These are phyloP conservation scores for Cephus rjabovi DNA, from an alignment of 2,888 invertebrate species.

Conservation along the genomic window DNA sequence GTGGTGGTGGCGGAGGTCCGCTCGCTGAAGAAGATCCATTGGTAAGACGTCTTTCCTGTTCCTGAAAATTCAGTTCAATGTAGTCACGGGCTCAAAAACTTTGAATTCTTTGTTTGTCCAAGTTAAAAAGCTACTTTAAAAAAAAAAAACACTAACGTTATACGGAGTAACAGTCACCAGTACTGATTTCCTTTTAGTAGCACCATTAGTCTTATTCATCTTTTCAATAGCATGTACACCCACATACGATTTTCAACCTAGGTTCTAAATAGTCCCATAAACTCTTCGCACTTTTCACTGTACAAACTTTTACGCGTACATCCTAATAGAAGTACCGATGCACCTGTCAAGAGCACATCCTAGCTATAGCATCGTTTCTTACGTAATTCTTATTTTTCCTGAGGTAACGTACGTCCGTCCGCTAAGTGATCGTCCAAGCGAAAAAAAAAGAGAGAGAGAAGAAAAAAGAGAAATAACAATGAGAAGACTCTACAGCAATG, in stretches of 20 bases:
- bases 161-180: constrained; percentile 57
- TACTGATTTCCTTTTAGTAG: constrained; percentile 34
- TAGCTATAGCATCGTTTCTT: constrained; percentile 15
- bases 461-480: neutral
- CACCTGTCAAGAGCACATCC: neutral
- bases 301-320: too few species aligned
- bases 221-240: constrained; percentile 4
- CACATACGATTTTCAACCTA: too few species aligned
- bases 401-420: constrained; percentile 28
- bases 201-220: constrained; percentile 35
- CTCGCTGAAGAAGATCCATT: constrained; percentile 32
- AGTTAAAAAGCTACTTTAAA: too few species aligned
- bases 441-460: constrained; percentile 3
- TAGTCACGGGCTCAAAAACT: too few species aligned
- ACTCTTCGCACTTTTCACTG: too few species aligned
- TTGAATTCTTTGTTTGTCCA: too few species aligned
- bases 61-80: constrained; percentile 35
- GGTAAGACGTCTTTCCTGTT: constrained; percentile 51
- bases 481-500: too few species aligned
- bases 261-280: too few species aligned
- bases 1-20: constrained; percentile 47
- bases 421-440: constrained; percentile 38
- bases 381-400: constrained; percentile 48
- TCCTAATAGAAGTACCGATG: too few species aligned
- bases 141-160: constrained; percentile 44